A percentile compares a stretch with the other conserved stretches of the same genome.
Conservation (phyloP, 1,140 invertebrate species). For the Anastrepha ludens region DNA sequence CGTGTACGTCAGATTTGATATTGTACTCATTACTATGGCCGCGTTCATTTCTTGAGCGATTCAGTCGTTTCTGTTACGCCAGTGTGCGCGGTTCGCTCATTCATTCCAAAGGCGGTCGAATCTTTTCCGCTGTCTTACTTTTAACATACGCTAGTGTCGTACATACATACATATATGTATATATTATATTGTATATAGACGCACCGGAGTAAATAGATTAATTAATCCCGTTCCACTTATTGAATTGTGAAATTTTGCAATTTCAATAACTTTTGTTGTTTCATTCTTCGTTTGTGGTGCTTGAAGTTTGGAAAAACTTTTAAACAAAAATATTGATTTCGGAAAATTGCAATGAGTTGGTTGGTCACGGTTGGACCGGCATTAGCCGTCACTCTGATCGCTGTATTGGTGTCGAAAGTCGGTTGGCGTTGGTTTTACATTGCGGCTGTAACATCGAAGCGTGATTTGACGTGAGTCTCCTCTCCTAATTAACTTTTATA, state of each 20-base stretch:
- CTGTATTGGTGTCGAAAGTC: slow-evolving; percentile 66
- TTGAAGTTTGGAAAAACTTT: neutral
- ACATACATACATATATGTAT: neutral
- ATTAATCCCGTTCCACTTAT: no score
- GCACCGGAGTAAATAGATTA: no score
- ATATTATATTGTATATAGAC: neutral
- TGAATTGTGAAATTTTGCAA: neutral
- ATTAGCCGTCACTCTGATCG: slow-evolving; percentile 63
- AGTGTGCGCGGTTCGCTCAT: slow-evolving; percentile 46
- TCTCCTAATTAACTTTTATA: neutral
- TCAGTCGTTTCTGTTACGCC: slow-evolving; percentile 47
- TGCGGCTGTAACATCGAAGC: slow-evolving; percentile 81
- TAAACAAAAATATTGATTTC: neutral
- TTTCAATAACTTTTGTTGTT: neutral
- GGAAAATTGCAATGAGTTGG: slow-evolving; percentile 65
- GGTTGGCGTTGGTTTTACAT: slow-evolving; percentile 83
- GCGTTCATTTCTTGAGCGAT: slow-evolving; percentile 3
- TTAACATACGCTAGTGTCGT: neutral
- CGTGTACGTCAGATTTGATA: neutral
- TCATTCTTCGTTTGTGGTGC: no score
- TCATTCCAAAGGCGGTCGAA: neutral
- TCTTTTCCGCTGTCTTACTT: neutral
- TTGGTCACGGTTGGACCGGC: slow-evolving; percentile 61
- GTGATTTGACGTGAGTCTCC: slow-evolving; percentile 78
- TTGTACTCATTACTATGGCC: slow-evolving; percentile 1